phyloP scores from a whole-genome alignment of 2,888 invertebrate genomes.

The Drosophila neonasuta region DNA sequence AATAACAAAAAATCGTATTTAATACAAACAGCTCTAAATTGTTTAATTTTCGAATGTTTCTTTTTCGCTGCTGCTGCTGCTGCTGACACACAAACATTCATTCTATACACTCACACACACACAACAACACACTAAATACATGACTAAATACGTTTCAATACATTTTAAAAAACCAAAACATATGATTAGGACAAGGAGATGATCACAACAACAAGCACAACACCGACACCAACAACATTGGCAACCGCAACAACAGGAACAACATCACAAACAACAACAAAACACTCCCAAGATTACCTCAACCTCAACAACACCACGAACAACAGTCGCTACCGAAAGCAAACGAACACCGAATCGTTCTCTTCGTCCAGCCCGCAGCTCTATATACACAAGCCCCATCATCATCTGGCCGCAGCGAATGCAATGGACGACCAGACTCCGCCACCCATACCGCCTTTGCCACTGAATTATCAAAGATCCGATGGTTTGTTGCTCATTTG shows the following conservation, averaged over 20 bases:
- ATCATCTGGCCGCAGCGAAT: constrained; percentile 59
- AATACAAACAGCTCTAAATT: constrained; percentile 45
- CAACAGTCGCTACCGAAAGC: constrained; percentile 71
- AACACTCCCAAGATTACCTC: constrained; percentile 72
- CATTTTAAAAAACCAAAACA: constrained; percentile 32
- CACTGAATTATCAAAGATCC: constrained; percentile 84
- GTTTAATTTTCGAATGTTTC: constrained; percentile 53
- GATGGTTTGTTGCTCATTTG: constrained; percentile 80
- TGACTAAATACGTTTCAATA: constrained; percentile 49
- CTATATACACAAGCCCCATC: constrained; percentile 75
- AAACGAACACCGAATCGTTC: constrained; percentile 73
- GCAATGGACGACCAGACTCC: constrained; percentile 84
- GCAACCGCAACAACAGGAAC: constrained; percentile 53
- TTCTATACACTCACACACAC: constrained; percentile 12
- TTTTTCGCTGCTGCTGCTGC: constrained; percentile 34
- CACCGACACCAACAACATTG: constrained; percentile 57
- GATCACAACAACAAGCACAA: constrained; percentile 54
- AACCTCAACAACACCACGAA: constrained; percentile 46
- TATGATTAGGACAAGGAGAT: constrained; percentile 75
- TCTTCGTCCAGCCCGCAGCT: constrained; percentile 82
- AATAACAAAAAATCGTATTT: constrained; percentile 48
- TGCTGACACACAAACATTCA: constrained; percentile 28
- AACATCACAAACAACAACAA: constrained; percentile 63
- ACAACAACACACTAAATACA: constrained; percentile 29
- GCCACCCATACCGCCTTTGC: constrained; percentile 86